phyloP scores from a whole-genome alignment of 2,113 vertebrate species.

The Brachyistius frenatus region DNA sequence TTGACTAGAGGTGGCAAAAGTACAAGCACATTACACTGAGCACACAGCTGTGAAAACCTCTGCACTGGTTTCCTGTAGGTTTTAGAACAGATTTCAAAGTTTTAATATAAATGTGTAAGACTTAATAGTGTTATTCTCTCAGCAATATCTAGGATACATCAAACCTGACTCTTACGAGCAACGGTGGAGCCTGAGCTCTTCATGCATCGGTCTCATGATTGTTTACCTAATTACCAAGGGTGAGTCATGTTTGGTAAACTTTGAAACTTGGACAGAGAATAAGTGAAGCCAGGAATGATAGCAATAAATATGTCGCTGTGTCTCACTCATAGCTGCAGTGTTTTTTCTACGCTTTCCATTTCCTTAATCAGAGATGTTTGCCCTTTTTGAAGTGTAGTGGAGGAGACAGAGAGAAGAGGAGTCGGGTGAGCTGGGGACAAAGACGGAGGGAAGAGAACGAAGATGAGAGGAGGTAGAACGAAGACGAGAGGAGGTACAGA shows the following conservation, averaged over 20 bases:
- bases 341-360: background rate
- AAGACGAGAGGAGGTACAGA: constrained; percentile 26
- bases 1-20: constrained; percentile 9
- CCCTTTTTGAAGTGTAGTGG: constrained; percentile 7
- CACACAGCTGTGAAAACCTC: background rate
- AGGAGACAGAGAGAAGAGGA: constrained; percentile 4
- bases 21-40: background rate
- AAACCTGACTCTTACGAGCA: background rate
- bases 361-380: background rate
- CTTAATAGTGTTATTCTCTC: no score
- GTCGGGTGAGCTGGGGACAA: background rate
- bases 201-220: background rate
- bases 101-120: no score
- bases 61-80: background rate
- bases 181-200: background rate
- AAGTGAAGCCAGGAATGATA: constrained; percentile 1
- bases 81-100: no score
- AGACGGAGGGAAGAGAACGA: constrained; percentile 1
- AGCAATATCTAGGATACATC: background rate
- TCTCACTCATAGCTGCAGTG: constrained; percentile 20
- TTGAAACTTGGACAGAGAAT: constrained; percentile 1
- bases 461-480: background rate
- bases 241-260: background rate
- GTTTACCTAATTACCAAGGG: background rate
- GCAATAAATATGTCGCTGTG: constrained; percentile 22